Conservation (phyloP, 2,888 invertebrate genomes). For the Meloe dianella region DNA sequence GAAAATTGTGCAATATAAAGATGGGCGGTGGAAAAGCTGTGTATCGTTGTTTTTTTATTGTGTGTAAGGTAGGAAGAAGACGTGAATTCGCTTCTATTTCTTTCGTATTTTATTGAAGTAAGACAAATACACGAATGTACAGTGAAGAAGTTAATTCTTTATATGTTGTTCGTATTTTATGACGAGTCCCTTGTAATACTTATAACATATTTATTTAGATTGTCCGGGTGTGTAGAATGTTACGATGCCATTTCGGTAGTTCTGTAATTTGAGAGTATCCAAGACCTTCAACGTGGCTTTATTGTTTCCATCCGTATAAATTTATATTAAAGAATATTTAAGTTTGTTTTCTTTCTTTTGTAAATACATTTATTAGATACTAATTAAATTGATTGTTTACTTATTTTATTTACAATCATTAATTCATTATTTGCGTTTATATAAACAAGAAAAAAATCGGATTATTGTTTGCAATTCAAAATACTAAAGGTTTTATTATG, state of each 20-base stretch:
- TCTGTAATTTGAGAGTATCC: conserved; percentile 26
- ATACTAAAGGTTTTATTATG: not conserved
- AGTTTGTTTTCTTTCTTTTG: not conserved
- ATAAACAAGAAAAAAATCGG: conserved; percentile 10
- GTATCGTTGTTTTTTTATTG: not conserved
- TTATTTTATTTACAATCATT: conserved; percentile 13
- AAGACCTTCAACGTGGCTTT: conserved; percentile 21
- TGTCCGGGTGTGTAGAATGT: conserved; percentile 34
- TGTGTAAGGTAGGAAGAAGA: not conserved
- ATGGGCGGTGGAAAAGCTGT: not conserved
- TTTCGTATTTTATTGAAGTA: conserved; percentile 28
- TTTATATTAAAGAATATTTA: conserved; percentile 12
- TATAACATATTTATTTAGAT: conserved; percentile 37
- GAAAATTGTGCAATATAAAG: not conserved
- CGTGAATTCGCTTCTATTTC: not conserved
- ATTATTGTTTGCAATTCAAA: not conserved
- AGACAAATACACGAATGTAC: conserved; percentile 30
- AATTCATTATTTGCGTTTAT: conserved; percentile 20
- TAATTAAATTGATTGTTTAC: not conserved
- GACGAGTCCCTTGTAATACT: conserved; percentile 36
- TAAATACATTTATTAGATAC: not conserved
- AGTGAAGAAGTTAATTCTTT: conserved; percentile 33
- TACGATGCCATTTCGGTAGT: conserved; percentile 32
- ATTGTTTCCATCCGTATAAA: conserved; percentile 22
- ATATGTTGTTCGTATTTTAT: conserved; percentile 35